phyloP scores from a whole-genome alignment of 1,140 invertebrate species.

The Diuraphis noxia region DNA sequence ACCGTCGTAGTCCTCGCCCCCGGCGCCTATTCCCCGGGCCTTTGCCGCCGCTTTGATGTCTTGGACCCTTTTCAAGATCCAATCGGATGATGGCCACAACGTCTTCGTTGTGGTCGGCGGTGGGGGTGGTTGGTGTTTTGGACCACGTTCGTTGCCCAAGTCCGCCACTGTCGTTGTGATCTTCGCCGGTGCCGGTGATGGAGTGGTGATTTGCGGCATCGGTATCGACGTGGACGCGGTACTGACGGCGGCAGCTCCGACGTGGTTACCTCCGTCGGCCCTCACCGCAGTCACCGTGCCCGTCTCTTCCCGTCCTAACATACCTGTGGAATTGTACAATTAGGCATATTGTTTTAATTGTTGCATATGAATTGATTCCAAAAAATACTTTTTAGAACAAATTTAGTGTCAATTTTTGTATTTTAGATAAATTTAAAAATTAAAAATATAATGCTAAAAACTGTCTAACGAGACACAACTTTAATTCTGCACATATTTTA shows the following conservation, averaged over 20 bases:
- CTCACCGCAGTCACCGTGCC: not conserved
- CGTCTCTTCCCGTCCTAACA: slow-evolving; percentile 1
- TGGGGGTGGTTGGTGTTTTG: not conserved
- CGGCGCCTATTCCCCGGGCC: not conserved
- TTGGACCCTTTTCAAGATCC: not conserved
- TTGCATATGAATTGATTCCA: too few species aligned
- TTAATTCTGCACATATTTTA: too few species aligned
- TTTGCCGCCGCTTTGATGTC: not conserved
- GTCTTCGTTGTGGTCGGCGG: not conserved
- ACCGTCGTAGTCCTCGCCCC: not conserved
- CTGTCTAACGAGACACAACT: too few species aligned
- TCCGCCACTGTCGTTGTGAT: not conserved
- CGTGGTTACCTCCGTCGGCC: not conserved
- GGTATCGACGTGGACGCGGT: not conserved
- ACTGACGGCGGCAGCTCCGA: not conserved
- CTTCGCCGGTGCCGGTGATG: not conserved
- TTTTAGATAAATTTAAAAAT: too few species aligned
- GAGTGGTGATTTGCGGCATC: not conserved
- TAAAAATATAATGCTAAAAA: too few species aligned
- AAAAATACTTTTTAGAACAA: too few species aligned
- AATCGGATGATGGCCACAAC: slow-evolving; percentile 6
- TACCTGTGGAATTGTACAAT: not conserved
- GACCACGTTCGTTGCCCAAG: not conserved
- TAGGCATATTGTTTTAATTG: too few species aligned
- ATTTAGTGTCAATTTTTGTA: too few species aligned